Percentiles rank a stretch among this genome's conserved stretches.
phyloP scores from a whole-genome alignment of 2,888 invertebrate genomes.

The Melanostoma mellinum region DNA sequence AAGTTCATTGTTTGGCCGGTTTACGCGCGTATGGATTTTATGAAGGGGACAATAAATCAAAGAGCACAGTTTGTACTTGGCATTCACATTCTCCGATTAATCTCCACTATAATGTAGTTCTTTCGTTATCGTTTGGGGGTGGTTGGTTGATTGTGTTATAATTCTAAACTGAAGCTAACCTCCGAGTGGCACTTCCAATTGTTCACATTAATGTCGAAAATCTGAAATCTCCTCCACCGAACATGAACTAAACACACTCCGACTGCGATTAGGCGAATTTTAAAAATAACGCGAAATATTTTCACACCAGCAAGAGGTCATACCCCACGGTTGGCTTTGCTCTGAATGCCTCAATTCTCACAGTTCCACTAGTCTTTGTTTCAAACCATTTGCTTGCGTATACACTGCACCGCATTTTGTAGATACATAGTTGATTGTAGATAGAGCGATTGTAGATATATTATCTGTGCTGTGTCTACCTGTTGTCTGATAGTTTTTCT shows the following conservation, averaged over 20 bases:
- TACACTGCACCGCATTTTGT: not conserved
- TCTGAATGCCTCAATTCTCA: slow-evolving; percentile 37
- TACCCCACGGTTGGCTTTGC: slow-evolving; percentile 37
- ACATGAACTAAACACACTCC: slow-evolving; percentile 42
- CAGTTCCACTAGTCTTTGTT: slow-evolving; percentile 48
- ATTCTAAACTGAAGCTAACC: too few relatives aligned
- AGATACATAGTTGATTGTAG: slow-evolving; percentile 6
- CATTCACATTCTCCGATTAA: slow-evolving; percentile 36
- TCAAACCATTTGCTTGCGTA: slow-evolving; percentile 34
- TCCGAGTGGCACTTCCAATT: slow-evolving; percentile 6
- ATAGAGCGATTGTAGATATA: not conserved
- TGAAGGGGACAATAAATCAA: slow-evolving; percentile 29
- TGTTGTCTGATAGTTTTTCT: slow-evolving; percentile 52
- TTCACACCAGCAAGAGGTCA: slow-evolving; percentile 52
- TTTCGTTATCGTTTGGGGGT: not conserved
- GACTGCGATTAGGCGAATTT: slow-evolving; percentile 44
- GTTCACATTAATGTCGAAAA: slow-evolving; percentile 10
- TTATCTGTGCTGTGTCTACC: slow-evolving; percentile 41
- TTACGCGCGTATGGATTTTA: not conserved
- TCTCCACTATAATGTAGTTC: slow-evolving; percentile 14
- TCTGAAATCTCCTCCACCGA: slow-evolving; percentile 56
- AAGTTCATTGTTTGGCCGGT: slow-evolving; percentile 23
- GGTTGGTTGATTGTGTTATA: not conserved
- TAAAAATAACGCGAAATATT: slow-evolving; percentile 37
- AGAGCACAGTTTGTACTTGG: slow-evolving; percentile 8